phyloP scores from a whole-genome alignment of 2,888 invertebrate species.

The Pemphredon lugubris region DNA sequence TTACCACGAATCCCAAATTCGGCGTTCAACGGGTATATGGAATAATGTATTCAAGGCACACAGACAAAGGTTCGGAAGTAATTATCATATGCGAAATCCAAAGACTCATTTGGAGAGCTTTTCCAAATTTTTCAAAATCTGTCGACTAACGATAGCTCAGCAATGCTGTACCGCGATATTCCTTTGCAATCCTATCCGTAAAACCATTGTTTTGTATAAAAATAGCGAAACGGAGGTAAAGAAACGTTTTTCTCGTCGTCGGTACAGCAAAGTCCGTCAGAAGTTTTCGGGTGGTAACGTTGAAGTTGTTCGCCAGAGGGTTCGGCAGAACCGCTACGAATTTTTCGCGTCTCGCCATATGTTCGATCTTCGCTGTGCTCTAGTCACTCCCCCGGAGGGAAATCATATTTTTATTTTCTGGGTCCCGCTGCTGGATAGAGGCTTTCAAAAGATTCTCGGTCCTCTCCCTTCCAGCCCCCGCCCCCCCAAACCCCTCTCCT shows the following conservation, averaged over 20 bases:
- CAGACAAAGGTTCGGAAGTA: too few species aligned
- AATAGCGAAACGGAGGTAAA: neutral
- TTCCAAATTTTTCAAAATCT: too few species aligned
- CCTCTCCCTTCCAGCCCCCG: slow-evolving; percentile 18
- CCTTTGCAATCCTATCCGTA: too few species aligned
- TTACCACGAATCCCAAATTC: too few species aligned
- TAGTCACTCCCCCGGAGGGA: slow-evolving; percentile 36
- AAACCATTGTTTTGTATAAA: too few species aligned
- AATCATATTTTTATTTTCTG: slow-evolving; percentile 62
- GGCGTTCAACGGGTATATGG: too few species aligned
- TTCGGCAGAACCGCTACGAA: slow-evolving; percentile 3
- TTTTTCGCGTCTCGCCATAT: slow-evolving; percentile 26
- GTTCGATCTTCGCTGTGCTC: slow-evolving; percentile 26
- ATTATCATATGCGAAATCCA: too few species aligned
- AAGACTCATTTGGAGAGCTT: too few species aligned
- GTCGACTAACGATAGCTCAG: too few species aligned
- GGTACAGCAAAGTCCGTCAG: neutral
- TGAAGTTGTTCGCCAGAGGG: slow-evolving; percentile 9
- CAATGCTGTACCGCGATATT: neutral
- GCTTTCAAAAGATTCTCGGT: slow-evolving; percentile 48
- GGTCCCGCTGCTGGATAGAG: slow-evolving; percentile 44
- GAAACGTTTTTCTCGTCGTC: neutral
- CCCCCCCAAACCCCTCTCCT: slow-evolving; percentile 61
- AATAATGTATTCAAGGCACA: too few species aligned
- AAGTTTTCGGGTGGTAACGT: slow-evolving; percentile 2